These are phyloP conservation scores for Tauraco hartlaubi DNA, from an alignment of 2,797 vertebrate genomes.

Conservation along the genomic window DNA sequence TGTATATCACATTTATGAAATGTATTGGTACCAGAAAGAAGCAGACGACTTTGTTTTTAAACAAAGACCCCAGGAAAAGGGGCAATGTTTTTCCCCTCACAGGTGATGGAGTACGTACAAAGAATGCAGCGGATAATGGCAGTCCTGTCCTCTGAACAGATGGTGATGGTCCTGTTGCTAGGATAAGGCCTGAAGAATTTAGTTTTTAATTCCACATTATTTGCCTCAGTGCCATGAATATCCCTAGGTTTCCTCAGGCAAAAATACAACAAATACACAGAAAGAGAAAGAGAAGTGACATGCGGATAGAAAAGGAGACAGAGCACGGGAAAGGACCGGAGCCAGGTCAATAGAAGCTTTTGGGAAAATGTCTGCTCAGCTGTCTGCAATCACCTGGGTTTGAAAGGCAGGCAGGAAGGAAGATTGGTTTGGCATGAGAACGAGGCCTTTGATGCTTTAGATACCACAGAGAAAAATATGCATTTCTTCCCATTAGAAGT, in stretches of 20 bases:
- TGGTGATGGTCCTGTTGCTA: constrained; percentile 92
- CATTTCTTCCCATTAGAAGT: constrained; percentile 85
- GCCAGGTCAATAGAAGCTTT: constrained; percentile 84
- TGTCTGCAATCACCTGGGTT: constrained; percentile 89
- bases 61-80: constrained; percentile 82
- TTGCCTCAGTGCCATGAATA: constrained; percentile 89
- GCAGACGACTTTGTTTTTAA: constrained; percentile 74
- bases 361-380: constrained; percentile 86
- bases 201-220: constrained; percentile 92
- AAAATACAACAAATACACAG: constrained; percentile 77
- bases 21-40: constrained; percentile 61
- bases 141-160: constrained; percentile 88
- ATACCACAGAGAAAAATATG: constrained; percentile 84
- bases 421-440: constrained; percentile 87
- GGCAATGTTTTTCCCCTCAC: constrained; percentile 82
- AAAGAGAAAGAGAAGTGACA: constrained; percentile 77
- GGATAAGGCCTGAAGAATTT: constrained; percentile 90
- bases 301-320: constrained; percentile 66
- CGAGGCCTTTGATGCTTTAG: constrained; percentile 82
- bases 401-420: constrained; percentile 84
- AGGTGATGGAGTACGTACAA: constrained; percentile 88
- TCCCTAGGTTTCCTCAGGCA: constrained; percentile 84
- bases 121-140: constrained; percentile 84
- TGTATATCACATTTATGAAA: constrained; percentile 75
- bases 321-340: constrained; percentile 75